phyloP scores from a whole-genome alignment of 2,113 vertebrate species.

The Melanostigma gelatinosum region DNA sequence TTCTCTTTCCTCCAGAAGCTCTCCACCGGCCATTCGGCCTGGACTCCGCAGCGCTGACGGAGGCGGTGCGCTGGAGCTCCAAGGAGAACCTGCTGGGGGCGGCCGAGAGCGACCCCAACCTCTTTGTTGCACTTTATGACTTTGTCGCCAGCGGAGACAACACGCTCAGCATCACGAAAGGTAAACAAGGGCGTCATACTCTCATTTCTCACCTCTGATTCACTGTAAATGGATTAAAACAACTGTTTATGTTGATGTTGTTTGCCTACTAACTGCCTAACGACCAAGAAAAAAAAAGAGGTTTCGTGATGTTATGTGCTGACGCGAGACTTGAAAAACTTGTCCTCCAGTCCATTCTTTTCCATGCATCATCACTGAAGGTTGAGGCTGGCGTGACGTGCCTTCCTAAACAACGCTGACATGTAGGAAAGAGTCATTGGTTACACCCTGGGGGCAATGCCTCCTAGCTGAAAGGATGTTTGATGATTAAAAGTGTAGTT shows the following conservation, averaged over 20 bases:
- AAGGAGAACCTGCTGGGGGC: slow-evolving; percentile 98
- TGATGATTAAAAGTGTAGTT: slow-evolving; percentile 17
- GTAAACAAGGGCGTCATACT: slow-evolving; percentile 69
- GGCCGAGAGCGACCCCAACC: slow-evolving; percentile 97
- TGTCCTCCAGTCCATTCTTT: background rate
- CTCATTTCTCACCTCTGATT: background rate
- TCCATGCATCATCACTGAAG: slow-evolving; percentile 21
- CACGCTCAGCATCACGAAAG: slow-evolving; percentile 99
- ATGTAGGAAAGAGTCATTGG: slow-evolving; percentile 11
- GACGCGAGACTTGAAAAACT: slow-evolving; percentile 1
- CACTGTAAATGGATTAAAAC: background rate
- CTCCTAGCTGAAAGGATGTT: background rate
- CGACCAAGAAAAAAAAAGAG: background rate
- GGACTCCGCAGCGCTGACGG: slow-evolving; percentile 91
- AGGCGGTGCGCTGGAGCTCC: slow-evolving; percentile 98
- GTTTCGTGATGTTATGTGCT: background rate
- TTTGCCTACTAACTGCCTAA: background rate
- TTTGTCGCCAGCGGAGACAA: slow-evolving; percentile 99
- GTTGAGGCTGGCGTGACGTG: slow-evolving; percentile 20
- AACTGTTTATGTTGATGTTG: background rate
- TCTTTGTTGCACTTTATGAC: slow-evolving; percentile 99
- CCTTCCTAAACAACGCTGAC: slow-evolving; percentile 3
- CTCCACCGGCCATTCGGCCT: slow-evolving; percentile 93
- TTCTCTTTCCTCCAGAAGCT: slow-evolving; percentile 86
- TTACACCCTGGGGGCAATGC: background rate